Base-by-base conservation (phyloP, 2,888 invertebrate species). In the Acheta domesticus region DNA sequence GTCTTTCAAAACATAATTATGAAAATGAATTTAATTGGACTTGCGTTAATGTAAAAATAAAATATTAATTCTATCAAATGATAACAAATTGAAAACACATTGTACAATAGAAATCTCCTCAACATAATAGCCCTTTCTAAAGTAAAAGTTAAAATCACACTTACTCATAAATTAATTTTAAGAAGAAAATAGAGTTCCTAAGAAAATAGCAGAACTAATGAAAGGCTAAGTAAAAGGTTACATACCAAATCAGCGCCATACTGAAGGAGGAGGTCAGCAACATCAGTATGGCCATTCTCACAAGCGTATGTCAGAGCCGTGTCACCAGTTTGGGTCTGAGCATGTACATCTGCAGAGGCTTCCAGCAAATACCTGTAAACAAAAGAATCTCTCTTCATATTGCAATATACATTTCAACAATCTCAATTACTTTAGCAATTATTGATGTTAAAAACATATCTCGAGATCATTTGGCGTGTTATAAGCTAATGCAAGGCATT, bases 251-350 rank as follows among this genome's bases (percentile, higher is more conserved):
- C 93, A 79, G 98, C 98, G 83, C 95, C 95, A 86, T 94, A 95
- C 83, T 95, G 94, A 83, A 99, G 89, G 80, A 99, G 90, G 81
- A 97, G 91, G 87, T 97, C 96, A 36, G 96, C 97, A 48, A 99
- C 97, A 88, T 98, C 97, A 1, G 97, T 97, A 88, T 99, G 98
- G 0, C 99, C 99, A 89, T 98, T 99, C 89, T 99, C 99, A 88
- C 97, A 97, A 79, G 99, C 98, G 89, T 98, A 98, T 80, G 97
- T 98, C 81, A 99, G 89, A 79, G 99, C 97, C 81, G 97, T 97
- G 87, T 98, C 97, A 81, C 96, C 96, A 74, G 97, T 97, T 87
- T 96, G 96, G 62, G 98, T 98, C 88, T 94, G 94, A 23, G 97
- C 96, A 88, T 96, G 94, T 80, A 97, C 96, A 88, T 96, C 94